A percentile compares a stretch with the other conserved stretches of the same genome.
phyloP scores from a whole-genome alignment of 2,113 vertebrate species.

The Zapornia atra region DNA sequence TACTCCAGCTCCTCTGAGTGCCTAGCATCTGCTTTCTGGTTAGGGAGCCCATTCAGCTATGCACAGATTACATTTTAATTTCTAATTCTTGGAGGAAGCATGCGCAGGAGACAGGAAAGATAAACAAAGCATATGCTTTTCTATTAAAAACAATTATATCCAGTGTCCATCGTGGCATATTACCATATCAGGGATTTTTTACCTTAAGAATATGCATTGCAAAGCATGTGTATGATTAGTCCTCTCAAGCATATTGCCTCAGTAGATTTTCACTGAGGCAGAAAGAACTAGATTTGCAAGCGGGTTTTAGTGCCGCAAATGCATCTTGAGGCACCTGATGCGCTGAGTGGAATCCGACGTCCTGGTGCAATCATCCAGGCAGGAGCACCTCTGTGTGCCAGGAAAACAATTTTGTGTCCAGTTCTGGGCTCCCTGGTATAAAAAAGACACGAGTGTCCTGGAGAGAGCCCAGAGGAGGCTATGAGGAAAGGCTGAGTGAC shows the following conservation, averaged over 20 bases:
- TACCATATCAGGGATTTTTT: neutral
- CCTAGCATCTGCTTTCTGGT: neutral
- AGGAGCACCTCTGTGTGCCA: neutral
- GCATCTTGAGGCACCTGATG: neutral
- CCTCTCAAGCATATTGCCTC: neutral
- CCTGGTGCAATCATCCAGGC: neutral
- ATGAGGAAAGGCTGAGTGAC: too few species aligned
- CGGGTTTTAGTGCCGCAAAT: neutral
- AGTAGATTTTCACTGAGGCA: neutral
- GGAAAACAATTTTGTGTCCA: too few species aligned
- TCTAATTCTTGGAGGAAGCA: neutral
- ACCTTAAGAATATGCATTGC: neutral
- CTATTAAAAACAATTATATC: neutral
- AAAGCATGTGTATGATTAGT: neutral
- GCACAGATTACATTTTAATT: neutral
- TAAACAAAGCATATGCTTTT: neutral
- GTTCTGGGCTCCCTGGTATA: too few species aligned
- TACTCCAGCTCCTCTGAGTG: neutral
- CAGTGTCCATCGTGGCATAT: neutral
- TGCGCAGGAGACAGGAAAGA: neutral
- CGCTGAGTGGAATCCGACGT: neutral
- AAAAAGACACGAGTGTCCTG: too few species aligned
- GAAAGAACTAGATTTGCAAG: neutral
- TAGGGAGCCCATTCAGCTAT: neutral
- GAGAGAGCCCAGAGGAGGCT: too few species aligned